These are phyloP conservation scores for Melinaea marsaeus DNA, from an alignment of 2,888 invertebrate species.

Conservation along the genomic window DNA sequence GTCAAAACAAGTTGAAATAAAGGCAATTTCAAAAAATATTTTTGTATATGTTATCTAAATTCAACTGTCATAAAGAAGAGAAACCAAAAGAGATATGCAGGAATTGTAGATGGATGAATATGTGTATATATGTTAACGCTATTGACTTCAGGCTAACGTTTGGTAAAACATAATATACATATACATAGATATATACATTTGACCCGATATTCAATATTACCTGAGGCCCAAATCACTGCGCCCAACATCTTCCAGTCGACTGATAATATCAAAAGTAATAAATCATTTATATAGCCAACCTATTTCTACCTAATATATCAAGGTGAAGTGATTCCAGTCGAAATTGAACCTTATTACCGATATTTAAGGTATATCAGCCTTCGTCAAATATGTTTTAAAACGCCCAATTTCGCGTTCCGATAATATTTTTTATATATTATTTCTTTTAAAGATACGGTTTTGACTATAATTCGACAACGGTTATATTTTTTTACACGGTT, in stretches of 20 bases:
- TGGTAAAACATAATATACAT: not conserved
- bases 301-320: slow-evolving; percentile 5
- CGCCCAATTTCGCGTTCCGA: slow-evolving; percentile 2
- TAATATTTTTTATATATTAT: slow-evolving; percentile 11
- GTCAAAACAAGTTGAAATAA: not conserved
- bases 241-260: slow-evolving; percentile 62
- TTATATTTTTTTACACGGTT: slow-evolving; percentile 4
- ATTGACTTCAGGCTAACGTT: not conserved
- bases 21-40: no score
- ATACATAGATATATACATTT: not conserved
- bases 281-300: slow-evolving; percentile 39
- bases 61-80: no score
- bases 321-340: not conserved
- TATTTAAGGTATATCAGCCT: not conserved
- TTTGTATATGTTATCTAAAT: no score
- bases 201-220: slow-evolving; percentile 37
- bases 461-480: slow-evolving; percentile 5
- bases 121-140: not conserved
- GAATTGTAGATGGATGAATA: no score
- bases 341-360: not conserved
- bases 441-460: slow-evolving; percentile 8
- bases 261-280: slow-evolving; percentile 33
- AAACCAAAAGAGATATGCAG: no score
- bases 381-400: not conserved
- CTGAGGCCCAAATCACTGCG: slow-evolving; percentile 60